These are phyloP conservation scores for Synanthedon myopaeformis DNA, from an alignment of 2,888 invertebrate genomes.

Conservation along the genomic window DNA sequence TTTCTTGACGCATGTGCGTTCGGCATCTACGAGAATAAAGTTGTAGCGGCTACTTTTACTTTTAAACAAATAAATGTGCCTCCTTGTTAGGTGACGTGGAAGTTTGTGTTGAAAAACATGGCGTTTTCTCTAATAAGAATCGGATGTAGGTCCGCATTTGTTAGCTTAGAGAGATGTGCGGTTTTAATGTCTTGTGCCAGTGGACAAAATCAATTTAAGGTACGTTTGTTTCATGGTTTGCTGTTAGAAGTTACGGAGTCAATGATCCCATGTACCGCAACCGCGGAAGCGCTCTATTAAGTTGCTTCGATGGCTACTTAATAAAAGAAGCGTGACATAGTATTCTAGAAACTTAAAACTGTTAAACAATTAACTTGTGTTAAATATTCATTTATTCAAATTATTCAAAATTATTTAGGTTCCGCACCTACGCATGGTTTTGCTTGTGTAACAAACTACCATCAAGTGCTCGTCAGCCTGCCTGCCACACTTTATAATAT, in stretches of 20 bases:
- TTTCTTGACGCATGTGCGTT: constrained; percentile 6
- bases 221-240: constrained; percentile 20
- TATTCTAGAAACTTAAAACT: too few species aligned
- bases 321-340: too few species aligned
- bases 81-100: constrained; percentile 9
- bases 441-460: too few species aligned
- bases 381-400: too few species aligned
- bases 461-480: too few species aligned
- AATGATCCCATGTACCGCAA: constrained; percentile 3
- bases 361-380: too few species aligned
- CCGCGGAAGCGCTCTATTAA: background rate
- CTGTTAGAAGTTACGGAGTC: constrained; percentile 5
- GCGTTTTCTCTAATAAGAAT: constrained; percentile 55
- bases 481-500: too few species aligned
- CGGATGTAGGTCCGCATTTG: constrained; percentile 38
- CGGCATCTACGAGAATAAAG: constrained; percentile 1
- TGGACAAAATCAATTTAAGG: constrained; percentile 46
- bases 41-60: constrained; percentile 8
- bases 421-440: too few species aligned
- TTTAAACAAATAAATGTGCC: constrained; percentile 9
- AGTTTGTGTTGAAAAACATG: constrained; percentile 32
- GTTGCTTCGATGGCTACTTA: background rate
- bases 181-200: constrained; percentile 33
- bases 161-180: constrained; percentile 45
- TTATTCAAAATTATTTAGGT: too few species aligned